Evolutionary conservation across 2,113 vertebrate species (phyloP).

Genomic region (Ptilonorhynchus violaceus): DNA sequence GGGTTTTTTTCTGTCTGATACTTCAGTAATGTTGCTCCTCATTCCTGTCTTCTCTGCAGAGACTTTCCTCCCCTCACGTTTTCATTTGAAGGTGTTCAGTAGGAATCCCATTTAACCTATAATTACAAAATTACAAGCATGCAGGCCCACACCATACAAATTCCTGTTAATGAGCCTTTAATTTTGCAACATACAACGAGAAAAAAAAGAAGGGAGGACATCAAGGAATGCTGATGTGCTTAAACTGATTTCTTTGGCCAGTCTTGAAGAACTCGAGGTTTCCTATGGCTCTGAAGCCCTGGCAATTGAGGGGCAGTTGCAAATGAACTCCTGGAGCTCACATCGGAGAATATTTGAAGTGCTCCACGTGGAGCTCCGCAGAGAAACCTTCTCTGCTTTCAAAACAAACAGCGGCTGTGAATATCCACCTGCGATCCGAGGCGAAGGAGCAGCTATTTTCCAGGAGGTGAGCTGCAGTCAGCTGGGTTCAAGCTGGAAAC

Average conservation of each 20-base stretch:
- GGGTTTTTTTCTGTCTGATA: accelerated
- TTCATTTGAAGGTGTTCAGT: not conserved
- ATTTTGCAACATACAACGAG: not conserved
- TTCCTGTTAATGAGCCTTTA: not conserved
- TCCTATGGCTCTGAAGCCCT: not conserved
- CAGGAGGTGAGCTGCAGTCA: not conserved
- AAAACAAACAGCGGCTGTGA: slow-evolving; percentile 16
- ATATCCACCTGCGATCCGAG: not conserved
- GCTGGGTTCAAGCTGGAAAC: not conserved
- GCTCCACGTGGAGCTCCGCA: not conserved
- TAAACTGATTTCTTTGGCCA: not conserved
- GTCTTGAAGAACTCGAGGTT: not conserved
- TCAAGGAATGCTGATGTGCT: not conserved
- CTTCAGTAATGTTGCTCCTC: not conserved
- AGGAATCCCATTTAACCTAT: not conserved
- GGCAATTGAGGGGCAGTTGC: not conserved
- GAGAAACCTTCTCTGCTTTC: slow-evolving; percentile 16
- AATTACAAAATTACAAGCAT: not conserved
- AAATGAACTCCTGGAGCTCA: not conserved
- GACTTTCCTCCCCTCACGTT: not conserved
- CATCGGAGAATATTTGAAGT: not conserved
- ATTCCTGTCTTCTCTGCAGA: not conserved
- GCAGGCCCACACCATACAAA: not conserved
- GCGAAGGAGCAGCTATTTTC: not conserved
- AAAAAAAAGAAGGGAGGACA: not conserved